A percentile compares a stretch with the other conserved stretches of the same genome.
Evolutionary conservation across 2,113 vertebrate genomes (phyloP).

Genomic region (Edolisoma coerulescens): DNA sequence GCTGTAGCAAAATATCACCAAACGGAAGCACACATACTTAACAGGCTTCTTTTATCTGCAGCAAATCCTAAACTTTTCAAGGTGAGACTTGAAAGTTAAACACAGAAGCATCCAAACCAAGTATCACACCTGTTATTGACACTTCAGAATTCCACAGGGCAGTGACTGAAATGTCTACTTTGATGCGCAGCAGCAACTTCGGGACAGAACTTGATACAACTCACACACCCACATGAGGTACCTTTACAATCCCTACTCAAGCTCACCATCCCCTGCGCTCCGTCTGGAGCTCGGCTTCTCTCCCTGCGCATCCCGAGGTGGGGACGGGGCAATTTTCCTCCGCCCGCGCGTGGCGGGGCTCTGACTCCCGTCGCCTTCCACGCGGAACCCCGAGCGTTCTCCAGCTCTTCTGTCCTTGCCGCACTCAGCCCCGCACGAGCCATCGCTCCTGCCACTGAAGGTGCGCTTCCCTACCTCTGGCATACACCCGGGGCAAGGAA

Average conservation of each 20-base stretch:
- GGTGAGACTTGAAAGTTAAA: background rate
- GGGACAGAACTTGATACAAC: too few species aligned
- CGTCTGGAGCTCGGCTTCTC: background rate
- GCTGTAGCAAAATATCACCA: background rate
- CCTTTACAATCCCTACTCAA: background rate
- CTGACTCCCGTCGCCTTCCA: background rate
- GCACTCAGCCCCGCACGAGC: background rate
- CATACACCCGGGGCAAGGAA: accelerated
- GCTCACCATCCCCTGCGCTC: background rate
- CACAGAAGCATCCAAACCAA: background rate
- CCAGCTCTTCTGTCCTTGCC: background rate
- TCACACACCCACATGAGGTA: accelerated
- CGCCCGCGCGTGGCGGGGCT: background rate
- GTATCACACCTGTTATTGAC: accelerated
- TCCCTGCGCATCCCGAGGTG: background rate
- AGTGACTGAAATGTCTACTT: background rate
- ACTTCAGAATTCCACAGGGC: background rate
- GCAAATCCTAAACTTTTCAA: background rate
- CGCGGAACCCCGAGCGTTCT: background rate
- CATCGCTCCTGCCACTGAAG: accelerated
- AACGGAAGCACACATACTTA: accelerated
- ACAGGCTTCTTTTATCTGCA: background rate
- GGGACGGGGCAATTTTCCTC: background rate
- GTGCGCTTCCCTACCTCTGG: too few species aligned
- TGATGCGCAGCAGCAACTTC: accelerated